A percentile compares a stretch with the other conserved stretches of the same genome.
Evolutionary conservation across 1,140 invertebrate genomes (phyloP).

Genomic region (Drosophila carrolli): DNA sequence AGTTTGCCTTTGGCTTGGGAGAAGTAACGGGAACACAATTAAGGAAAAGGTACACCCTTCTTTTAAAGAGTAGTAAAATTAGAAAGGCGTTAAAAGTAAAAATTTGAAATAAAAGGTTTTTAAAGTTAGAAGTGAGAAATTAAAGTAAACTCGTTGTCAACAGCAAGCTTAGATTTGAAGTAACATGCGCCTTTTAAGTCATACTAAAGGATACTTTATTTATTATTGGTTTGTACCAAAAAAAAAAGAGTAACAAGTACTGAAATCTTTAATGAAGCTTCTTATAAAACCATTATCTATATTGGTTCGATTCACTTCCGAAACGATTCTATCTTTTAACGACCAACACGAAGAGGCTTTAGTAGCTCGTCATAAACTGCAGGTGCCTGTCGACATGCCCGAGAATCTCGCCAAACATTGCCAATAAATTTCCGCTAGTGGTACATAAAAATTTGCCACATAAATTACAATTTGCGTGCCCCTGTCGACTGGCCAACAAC

Average conservation of each 20-base stretch:
- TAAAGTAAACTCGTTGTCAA: no score
- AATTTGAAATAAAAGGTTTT: no score
- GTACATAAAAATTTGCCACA: conserved; percentile 81
- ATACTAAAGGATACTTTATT: no score
- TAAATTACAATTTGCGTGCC: conserved; percentile 80
- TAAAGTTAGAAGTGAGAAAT: no score
- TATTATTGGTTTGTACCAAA: no score
- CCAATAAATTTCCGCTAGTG: conserved; percentile 65
- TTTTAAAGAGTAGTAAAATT: no score
- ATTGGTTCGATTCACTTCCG: conserved; percentile 11
- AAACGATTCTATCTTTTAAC: conserved; percentile 20
- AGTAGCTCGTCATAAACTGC: conserved; percentile 21
- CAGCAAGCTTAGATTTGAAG: no score
- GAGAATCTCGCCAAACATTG: conserved; percentile 22
- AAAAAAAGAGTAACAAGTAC: no score
- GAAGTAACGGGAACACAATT: not conserved
- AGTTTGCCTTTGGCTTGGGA: not conserved
- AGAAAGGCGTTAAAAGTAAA: no score
- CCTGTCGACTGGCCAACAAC: conserved; percentile 62
- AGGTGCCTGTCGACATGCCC: conserved; percentile 26
- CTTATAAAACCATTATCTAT: conserved; percentile 4
- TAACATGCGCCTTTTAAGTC: no score
- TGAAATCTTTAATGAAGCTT: conserved; percentile 2
- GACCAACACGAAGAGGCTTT: conserved; percentile 14
- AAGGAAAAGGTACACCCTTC: no score